Base-by-base conservation (phyloP, 2,113 vertebrate species). In the Pogonocichla stellata region DNA sequence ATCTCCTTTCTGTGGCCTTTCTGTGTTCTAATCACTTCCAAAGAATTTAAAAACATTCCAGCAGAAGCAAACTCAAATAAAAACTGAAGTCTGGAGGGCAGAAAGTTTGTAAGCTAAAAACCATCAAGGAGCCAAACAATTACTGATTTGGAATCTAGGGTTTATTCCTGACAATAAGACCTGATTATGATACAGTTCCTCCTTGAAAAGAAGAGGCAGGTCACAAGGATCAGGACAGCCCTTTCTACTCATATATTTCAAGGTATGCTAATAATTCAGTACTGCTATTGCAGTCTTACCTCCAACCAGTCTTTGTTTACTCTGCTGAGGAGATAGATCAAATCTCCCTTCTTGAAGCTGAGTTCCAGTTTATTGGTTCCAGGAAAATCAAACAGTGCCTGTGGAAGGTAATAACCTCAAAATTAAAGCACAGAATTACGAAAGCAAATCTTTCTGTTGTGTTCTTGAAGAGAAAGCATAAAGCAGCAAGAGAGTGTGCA, bases 221-320 rank as follows among this genome's bases (percentile, higher is more conserved):
- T 88, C 40, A 23, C 72, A 86, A 58, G 75, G 71, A 78, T 19
- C 25, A 80, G 38, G 17, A 58, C 6, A 86, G 26, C 33, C 42
- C 36, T 84, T 92, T 81, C 88, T 60, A n/a, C 13, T 67, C 72
- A 24, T 45, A 7, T 87, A 65, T 88, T 74, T 89, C 51, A 48
- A 88, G 60, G 31, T 56, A 78, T 67, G 36, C 48, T 64, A 67
- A 78, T 81, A 86, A 92, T 36, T 86, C 69, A 74, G 33, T 33
- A n/a, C 28, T 6, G 2, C 34, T 81, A 23, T 5, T 29, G 31
- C 66, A 74, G 50, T 33, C 98, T 98, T 97, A 99, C 99, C 99
- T 99, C 99, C 94, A 99, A 97, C 99, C 99, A 99, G 96, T 99
- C 99, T 62, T 98, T 98, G 96, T 99, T 99, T 96, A 99, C 97